These are phyloP conservation scores for Pandemis cinnamomeana DNA, from an alignment of 2,888 invertebrate species.

Conservation along the genomic window DNA sequence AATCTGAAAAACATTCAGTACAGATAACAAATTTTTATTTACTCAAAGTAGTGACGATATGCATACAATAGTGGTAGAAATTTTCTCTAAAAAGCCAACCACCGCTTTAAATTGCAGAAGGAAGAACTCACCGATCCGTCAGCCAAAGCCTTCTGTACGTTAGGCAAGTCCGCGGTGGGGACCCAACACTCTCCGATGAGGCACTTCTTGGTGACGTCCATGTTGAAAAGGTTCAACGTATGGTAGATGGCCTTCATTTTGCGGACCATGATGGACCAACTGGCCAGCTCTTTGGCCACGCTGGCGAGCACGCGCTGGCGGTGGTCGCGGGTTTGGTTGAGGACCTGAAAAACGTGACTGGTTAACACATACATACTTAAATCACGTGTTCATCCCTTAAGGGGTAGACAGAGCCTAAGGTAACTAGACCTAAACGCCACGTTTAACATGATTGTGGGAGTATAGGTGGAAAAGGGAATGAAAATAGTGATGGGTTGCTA, in stretches of 20 bases:
- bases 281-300: slow-evolving; percentile 94
- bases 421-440: too few relatives aligned
- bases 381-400: too few relatives aligned
- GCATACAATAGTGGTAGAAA: too few relatives aligned
- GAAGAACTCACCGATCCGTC: slow-evolving; percentile 89
- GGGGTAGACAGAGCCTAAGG: too few relatives aligned
- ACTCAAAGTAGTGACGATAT: too few relatives aligned
- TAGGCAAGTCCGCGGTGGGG: slow-evolving; percentile 88
- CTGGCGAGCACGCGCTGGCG: slow-evolving; percentile 93
- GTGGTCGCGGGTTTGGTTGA: slow-evolving; percentile 97
- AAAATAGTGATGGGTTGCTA: too few relatives aligned
- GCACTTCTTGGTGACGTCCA: slow-evolving; percentile 94
- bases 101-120: too few relatives aligned
- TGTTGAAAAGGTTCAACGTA: slow-evolving; percentile 93
- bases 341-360: slow-evolving; percentile 83
- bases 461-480: too few relatives aligned
- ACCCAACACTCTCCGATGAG: slow-evolving; percentile 95
- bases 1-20: too few relatives aligned
- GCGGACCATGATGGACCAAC: slow-evolving; percentile 95
- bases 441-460: too few relatives aligned
- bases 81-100: too few relatives aligned
- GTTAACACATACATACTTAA: neutral
- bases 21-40: too few relatives aligned
- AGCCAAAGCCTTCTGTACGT: slow-evolving; percentile 90
- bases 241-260: slow-evolving; percentile 97